These are phyloP conservation scores for Pristionchus maxplancki DNA, from an alignment of 2,888 invertebrate genomes.

Conservation along the genomic window DNA sequence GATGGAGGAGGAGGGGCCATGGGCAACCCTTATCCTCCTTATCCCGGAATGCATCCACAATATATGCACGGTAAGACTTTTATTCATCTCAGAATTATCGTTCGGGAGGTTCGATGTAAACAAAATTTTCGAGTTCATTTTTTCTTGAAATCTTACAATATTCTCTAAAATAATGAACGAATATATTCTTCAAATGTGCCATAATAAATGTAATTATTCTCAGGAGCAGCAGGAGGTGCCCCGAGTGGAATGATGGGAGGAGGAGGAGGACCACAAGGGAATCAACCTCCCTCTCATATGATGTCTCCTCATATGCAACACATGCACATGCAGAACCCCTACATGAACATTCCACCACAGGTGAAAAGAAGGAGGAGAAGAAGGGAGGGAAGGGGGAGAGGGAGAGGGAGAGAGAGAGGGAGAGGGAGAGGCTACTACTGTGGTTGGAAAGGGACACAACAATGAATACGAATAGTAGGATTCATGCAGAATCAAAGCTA, in stretches of 20 bases:
- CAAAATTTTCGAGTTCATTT: too few relatives aligned
- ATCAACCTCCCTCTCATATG: not conserved
- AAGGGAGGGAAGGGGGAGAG: not conserved
- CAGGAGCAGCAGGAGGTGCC: not conserved
- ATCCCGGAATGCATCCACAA: not conserved
- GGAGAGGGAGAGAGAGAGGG: too few relatives aligned
- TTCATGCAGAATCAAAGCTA: not conserved
- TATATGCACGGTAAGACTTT: conserved; percentile 30
- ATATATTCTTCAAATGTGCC: not conserved
- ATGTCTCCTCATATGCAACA: conserved; percentile 49
- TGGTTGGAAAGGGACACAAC: not conserved
- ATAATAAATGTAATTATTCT: not conserved
- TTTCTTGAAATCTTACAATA: not conserved
- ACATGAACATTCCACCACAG: conserved; percentile 43
- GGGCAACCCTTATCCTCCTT: not conserved
- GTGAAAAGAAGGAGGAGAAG: not conserved
- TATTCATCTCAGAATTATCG: too few relatives aligned
- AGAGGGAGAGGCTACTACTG: not conserved
- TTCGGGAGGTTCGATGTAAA: too few relatives aligned
- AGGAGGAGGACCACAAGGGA: not conserved
- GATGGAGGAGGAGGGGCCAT: not conserved
- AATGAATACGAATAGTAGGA: not conserved
- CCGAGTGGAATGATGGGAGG: not conserved
- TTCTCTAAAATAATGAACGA: not conserved
- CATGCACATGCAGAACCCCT: conserved; percentile 50